Conservation (phyloP, 2,888 invertebrate species). For the Beris morrisii region DNA sequence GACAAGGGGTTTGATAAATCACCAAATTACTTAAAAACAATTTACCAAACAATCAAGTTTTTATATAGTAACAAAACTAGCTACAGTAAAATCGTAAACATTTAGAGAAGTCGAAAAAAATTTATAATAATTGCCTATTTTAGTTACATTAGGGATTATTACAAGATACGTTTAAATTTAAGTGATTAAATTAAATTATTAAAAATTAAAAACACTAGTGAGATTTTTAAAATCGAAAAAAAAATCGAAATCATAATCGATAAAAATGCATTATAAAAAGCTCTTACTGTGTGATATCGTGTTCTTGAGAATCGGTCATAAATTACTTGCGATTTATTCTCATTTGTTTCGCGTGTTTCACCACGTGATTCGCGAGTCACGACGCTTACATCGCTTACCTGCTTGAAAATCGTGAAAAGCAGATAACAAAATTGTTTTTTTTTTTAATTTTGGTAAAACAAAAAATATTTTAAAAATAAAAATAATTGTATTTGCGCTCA, state of each 20-base stretch:
- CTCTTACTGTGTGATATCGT: conserved; percentile 30
- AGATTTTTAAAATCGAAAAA: neutral
- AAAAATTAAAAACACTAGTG: conserved; percentile 5
- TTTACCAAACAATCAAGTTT: conserved; percentile 8
- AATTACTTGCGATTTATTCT: conserved; percentile 22
- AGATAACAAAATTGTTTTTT: neutral
- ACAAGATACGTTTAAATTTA: neutral
- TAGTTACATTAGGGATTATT: neutral
- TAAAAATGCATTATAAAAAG: conserved; percentile 27
- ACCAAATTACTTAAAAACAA: conserved; percentile 5
- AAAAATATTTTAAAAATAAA: too few species aligned
- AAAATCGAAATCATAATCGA: neutral
- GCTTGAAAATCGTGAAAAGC: conserved; percentile 32
- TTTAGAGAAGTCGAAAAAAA: too few species aligned
- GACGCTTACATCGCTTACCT: conserved; percentile 31
- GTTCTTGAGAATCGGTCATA: conserved; percentile 24
- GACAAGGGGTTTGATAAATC: conserved; percentile 1
- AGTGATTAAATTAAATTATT: neutral
- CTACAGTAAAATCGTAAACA: too few species aligned
- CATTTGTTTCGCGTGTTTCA: conserved; percentile 22
- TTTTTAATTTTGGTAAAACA: too few species aligned
- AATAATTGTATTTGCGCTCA: too few species aligned
- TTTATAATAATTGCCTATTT: too few species aligned
- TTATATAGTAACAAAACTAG: neutral
- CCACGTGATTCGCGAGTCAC: conserved; percentile 21